phyloP scores from a whole-genome alignment of 2,113 vertebrate genomes.

The Mungos mungo region DNA sequence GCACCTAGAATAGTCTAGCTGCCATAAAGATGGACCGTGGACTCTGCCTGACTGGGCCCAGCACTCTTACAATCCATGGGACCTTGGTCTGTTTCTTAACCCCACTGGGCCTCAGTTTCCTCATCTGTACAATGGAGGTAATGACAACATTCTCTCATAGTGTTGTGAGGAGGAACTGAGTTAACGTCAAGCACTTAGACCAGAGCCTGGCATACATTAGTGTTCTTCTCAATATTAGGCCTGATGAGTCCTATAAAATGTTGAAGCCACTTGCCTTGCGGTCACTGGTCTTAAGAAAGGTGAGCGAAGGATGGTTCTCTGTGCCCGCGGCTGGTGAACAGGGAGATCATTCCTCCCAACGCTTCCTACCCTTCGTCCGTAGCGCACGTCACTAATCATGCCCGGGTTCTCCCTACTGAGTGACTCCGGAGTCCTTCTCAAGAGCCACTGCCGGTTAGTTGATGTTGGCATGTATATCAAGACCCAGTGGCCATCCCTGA shows the following conservation, averaged over 20 bases:
- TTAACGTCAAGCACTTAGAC: not conserved
- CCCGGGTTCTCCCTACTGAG: not conserved
- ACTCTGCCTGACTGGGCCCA: not conserved
- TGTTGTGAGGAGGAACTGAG: not conserved
- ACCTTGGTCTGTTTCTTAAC: not conserved
- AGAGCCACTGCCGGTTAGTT: not conserved
- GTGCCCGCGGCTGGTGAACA: not conserved
- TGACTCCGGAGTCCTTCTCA: not conserved
- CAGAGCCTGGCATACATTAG: not conserved
- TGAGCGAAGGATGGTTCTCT: not conserved
- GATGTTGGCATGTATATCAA: too few species aligned
- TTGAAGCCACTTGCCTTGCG: not conserved
- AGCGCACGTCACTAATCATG: not conserved
- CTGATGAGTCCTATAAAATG: not conserved
- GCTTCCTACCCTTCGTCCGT: fast-evolving
- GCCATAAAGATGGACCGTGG: not conserved
- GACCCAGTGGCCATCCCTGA: not conserved
- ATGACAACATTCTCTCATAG: not conserved
- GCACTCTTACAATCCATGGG: not conserved
- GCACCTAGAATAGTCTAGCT: not conserved
- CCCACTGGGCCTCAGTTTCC: not conserved
- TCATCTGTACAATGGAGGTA: not conserved
- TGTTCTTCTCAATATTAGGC: not conserved
- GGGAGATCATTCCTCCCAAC: not conserved
- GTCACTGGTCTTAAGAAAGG: not conserved